Percentiles rank a stretch among this genome's conserved stretches.
Conservation (phyloP, 1,140 invertebrate genomes). For the Drosophila chauvacae region DNA sequence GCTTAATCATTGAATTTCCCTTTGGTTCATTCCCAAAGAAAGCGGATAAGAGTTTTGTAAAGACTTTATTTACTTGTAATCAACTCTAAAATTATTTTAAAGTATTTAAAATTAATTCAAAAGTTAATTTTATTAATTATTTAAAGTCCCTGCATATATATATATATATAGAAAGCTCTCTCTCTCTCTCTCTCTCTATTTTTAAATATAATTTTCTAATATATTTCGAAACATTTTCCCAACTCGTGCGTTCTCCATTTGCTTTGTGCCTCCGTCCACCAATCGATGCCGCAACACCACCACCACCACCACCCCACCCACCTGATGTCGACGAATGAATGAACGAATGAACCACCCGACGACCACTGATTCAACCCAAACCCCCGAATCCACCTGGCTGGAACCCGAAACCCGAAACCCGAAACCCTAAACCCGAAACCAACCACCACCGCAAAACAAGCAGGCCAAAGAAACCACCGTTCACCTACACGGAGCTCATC, state of each 20-base stretch:
- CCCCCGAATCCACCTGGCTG: slow-evolving; percentile 9
- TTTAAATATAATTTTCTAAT: slow-evolving; percentile 1
- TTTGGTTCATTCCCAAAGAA: neutral
- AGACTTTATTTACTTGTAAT: neutral
- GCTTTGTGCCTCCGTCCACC: slow-evolving; percentile 21
- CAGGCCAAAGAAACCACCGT: slow-evolving; percentile 90
- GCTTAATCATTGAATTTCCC: neutral
- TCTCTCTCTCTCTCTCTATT: neutral
- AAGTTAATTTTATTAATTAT: too few species aligned
- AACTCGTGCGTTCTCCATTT: slow-evolving; percentile 10
- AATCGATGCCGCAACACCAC: slow-evolving; percentile 17
- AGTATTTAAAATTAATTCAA: too few species aligned
- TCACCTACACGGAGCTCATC: slow-evolving; percentile 94
- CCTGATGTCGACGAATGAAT: slow-evolving; percentile 12
- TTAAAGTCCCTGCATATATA: too few species aligned
- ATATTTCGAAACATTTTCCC: neutral
- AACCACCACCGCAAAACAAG: slow-evolving; percentile 80
- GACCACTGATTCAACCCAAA: slow-evolving; percentile 6
- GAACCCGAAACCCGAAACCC: slow-evolving; percentile 9
- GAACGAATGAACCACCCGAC: slow-evolving; percentile 9
- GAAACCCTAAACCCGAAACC: slow-evolving; percentile 50
- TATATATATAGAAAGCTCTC: neutral
- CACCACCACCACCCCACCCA: neutral
- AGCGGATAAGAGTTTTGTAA: too few species aligned
- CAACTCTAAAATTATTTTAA: neutral